Percentiles rank a stretch among this genome's conserved stretches.
Evolutionary conservation across 2,888 invertebrate genomes (phyloP).

Genomic region (Endotricha flammealis): DNA sequence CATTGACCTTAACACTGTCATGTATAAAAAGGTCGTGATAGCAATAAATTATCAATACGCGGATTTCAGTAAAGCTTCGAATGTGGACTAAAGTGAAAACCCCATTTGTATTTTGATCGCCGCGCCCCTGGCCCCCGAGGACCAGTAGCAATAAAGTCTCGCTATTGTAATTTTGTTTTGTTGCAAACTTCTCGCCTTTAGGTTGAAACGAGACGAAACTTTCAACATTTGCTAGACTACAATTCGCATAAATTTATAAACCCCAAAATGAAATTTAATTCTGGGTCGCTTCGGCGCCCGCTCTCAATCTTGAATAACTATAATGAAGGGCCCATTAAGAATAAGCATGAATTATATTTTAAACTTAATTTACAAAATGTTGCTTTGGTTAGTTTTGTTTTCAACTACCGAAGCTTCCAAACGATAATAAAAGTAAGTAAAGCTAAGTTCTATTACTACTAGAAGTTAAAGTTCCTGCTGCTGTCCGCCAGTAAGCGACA

Average conservation of each 20-base stretch:
- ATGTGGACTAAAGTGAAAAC: slow-evolving; percentile 45
- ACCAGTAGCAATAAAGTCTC: slow-evolving; percentile 43
- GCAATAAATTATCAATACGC: slow-evolving; percentile 47
- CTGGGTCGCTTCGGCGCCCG: slow-evolving; percentile 33
- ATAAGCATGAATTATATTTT: slow-evolving; percentile 5
- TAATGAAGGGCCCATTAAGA: slow-evolving; percentile 16
- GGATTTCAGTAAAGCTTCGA: slow-evolving; percentile 43
- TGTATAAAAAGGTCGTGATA: slow-evolving; percentile 31
- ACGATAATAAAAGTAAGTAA: no score
- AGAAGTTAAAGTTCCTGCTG: no score
- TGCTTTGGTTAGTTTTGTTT: no score
- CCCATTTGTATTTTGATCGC: slow-evolving; percentile 53
- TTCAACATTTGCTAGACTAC: slow-evolving; percentile 50
- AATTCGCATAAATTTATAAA: slow-evolving; percentile 56
- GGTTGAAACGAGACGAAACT: slow-evolving; percentile 45
- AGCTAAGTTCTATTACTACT: no score
- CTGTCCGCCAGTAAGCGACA: no score
- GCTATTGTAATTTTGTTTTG: slow-evolving; percentile 62
- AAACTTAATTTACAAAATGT: not conserved
- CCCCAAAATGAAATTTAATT: slow-evolving; percentile 56
- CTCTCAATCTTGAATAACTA: slow-evolving; percentile 25
- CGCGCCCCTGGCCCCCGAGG: slow-evolving; percentile 32
- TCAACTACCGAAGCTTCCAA: no score
- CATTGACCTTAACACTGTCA: slow-evolving; percentile 23
- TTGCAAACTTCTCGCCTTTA: slow-evolving; percentile 47